Percentiles rank a stretch among this genome's conserved stretches.
phyloP scores from a whole-genome alignment of 2,797 vertebrate species.

The Monodelphis domestica region DNA sequence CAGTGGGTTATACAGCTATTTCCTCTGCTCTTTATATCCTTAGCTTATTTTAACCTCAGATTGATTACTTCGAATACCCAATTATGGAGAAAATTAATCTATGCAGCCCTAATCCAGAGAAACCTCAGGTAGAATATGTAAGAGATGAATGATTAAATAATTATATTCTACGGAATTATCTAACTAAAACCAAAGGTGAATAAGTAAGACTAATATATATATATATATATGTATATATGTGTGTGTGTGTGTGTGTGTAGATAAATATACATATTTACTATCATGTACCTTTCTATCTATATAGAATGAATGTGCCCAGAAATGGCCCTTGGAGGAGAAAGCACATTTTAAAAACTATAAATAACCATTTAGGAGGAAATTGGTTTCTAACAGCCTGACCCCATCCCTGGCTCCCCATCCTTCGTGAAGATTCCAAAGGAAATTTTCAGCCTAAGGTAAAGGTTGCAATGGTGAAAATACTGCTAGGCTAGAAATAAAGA shows the following conservation, averaged over 20 bases:
- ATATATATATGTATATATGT: not conserved
- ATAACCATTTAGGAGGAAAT: not conserved
- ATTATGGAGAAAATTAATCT: constrained; percentile 23
- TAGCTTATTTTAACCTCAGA: constrained; percentile 8
- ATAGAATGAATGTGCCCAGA: not conserved
- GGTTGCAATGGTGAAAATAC: not conserved
- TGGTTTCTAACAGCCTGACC: not conserved
- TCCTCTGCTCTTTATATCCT: not conserved
- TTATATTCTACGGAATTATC: constrained; percentile 9
- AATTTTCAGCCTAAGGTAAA: not conserved
- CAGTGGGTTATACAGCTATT: not conserved
- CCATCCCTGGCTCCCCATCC: not conserved
- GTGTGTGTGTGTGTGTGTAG: not conserved
- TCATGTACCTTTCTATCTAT: not conserved
- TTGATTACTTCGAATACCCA: not conserved
- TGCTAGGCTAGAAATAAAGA: not conserved
- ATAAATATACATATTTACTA: too few relatives aligned
- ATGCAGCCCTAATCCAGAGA: not conserved
- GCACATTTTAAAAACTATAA: not conserved
- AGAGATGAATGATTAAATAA: constrained; percentile 17
- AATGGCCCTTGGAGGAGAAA: not conserved
- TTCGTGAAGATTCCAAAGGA: not conserved
- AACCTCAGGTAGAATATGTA: not conserved
- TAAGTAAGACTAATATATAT: not conserved
- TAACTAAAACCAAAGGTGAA: not conserved